A percentile compares a stretch with the other conserved stretches of the same genome.
Conservation (phyloP, 1,140 invertebrate genomes). For the Drosophila kikkawai region DNA sequence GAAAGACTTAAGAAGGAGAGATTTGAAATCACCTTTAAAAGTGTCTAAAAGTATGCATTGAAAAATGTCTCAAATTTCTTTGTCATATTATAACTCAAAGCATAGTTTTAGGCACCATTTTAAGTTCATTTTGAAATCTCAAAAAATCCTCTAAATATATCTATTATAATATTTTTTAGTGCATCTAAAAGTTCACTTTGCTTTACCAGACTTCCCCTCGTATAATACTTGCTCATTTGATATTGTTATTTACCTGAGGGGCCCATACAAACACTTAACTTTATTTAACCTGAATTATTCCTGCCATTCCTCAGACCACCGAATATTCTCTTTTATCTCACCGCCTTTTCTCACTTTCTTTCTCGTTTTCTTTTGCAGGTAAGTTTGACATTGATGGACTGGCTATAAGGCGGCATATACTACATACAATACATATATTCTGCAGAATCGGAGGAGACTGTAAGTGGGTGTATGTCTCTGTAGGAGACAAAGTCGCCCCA, state of each 20-base stretch:
- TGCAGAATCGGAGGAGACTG: constrained; percentile 16
- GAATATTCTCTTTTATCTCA: constrained; percentile 30
- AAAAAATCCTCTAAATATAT: background rate
- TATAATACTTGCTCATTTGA: constrained; percentile 25
- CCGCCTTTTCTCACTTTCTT: constrained; percentile 15
- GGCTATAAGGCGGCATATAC: constrained; percentile 3
- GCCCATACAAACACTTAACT: constrained; percentile 54
- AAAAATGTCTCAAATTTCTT: background rate
- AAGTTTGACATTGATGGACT: constrained; percentile 81
- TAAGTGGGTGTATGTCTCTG: constrained; percentile 11
- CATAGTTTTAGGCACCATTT: background rate
- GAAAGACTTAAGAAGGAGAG: no score
- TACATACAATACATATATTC: background rate
- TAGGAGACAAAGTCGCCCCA: constrained; percentile 20
- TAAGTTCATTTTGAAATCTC: background rate
- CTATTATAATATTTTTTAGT: background rate
- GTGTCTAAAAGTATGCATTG: background rate
- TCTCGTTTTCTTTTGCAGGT: constrained; percentile 56
- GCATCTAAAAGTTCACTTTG: no score
- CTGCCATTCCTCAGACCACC: constrained; percentile 30
- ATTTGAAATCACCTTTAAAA: background rate
- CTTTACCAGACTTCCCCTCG: no score
- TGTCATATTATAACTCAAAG: background rate
- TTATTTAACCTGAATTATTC: constrained; percentile 56
- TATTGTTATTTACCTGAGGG: constrained; percentile 53